Evolutionary conservation across 2,888 invertebrate genomes (phyloP).

Genomic region (Nephrocerus scutellatus): DNA sequence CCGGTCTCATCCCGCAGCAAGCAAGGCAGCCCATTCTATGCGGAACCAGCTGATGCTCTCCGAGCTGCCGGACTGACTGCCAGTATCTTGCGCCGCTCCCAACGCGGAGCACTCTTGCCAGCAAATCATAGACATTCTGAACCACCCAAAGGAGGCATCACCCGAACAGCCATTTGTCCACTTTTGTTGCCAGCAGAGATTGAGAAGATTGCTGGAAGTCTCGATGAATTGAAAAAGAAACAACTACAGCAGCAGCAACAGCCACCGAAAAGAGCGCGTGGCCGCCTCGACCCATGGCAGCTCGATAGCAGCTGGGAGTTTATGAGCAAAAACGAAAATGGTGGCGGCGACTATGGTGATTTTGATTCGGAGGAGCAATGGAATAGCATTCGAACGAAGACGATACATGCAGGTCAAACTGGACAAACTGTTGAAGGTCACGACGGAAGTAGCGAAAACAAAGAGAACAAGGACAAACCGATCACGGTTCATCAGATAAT

Average conservation of each 20-base stretch:
- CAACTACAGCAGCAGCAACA: conserved; percentile 39
- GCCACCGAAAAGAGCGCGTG: conserved; percentile 39
- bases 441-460: conserved; percentile 33
- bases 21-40: conserved; percentile 80
- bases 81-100: conserved; percentile 41
- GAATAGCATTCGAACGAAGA: conserved; percentile 25
- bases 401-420: conserved; percentile 15
- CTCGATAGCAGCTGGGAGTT: conserved; percentile 89
- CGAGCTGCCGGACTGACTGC: conserved; percentile 48
- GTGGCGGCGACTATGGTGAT: conserved; percentile 35
- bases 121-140: conserved; percentile 57
- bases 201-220: conserved; percentile 46
- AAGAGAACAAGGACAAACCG: conserved; percentile 47
- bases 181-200: conserved; percentile 57
- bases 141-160: conserved; percentile 50
- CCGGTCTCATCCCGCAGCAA: conserved; percentile 49
- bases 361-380: conserved; percentile 42
- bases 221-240: conserved; percentile 50
- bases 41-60: conserved; percentile 81
- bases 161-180: conserved; percentile 46
- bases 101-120: conserved; percentile 40
- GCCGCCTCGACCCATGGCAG: conserved; percentile 61
- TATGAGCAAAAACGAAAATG: conserved; percentile 55
- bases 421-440: conserved; percentile 29
- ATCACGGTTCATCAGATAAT: conserved; percentile 73